These are phyloP conservation scores for Drosophila anomelani DNA, from an alignment of 2,888 invertebrate genomes.

Conservation along the genomic window DNA sequence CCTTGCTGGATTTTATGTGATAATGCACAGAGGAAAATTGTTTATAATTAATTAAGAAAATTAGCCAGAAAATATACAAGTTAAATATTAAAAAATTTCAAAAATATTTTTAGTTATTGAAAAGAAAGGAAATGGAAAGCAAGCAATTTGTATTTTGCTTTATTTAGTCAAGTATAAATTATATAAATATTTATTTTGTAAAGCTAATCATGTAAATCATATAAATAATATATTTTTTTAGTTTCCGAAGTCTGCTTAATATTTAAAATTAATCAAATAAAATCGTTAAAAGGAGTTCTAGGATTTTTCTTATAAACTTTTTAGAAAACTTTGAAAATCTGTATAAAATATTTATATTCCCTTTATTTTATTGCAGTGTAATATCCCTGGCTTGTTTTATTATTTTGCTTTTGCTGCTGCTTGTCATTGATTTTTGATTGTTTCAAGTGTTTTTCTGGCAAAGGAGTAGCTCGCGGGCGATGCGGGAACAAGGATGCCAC, in stretches of 20 bases:
- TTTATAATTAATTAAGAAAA: neutral
- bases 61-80: neutral
- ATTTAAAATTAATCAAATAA: too few species aligned
- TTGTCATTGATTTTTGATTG: conserved; percentile 79
- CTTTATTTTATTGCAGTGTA: neutral
- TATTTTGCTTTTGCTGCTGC: conserved; percentile 10
- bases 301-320: neutral
- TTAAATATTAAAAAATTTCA: neutral
- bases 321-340: neutral
- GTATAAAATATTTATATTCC: too few species aligned
- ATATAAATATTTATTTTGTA: neutral
- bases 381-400: neutral
- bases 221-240: too few species aligned
- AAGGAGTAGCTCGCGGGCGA: conserved; percentile 28
- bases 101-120: too few species aligned
- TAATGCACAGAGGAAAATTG: conserved; percentile 6
- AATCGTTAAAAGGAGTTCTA: too few species aligned
- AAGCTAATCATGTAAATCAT: too few species aligned
- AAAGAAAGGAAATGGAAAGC: too few species aligned
- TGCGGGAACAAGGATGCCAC: neutral
- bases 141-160: too few species aligned
- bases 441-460: conserved; percentile 68
- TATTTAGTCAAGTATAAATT: too few species aligned
- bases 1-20: conserved; percentile 19
- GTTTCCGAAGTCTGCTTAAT: too few species aligned